These are phyloP conservation scores for Drosophila repletoides DNA, from an alignment of 1,140 invertebrate genomes.

Conservation along the genomic window DNA sequence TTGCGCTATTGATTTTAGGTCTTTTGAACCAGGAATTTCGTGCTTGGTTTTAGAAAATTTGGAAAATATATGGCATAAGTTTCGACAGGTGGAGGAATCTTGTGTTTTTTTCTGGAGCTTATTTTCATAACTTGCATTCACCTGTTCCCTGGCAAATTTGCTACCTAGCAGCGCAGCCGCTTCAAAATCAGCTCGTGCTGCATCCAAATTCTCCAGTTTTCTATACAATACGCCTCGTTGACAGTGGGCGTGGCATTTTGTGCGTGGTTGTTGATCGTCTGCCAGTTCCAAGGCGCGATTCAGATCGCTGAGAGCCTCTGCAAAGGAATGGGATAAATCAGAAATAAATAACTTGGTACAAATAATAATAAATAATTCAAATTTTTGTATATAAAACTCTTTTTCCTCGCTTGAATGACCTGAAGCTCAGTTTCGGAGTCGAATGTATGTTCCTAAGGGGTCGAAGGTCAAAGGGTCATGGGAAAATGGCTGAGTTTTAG, in stretches of 20 bases:
- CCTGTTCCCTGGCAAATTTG: slow-evolving; percentile 89
- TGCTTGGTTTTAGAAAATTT: no score
- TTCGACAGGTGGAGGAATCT: no score
- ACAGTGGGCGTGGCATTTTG: slow-evolving; percentile 88
- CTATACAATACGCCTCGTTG: slow-evolving; percentile 89
- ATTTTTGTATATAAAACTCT: no score
- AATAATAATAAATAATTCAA: neutral
- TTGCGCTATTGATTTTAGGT: no score
- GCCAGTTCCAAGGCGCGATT: slow-evolving; percentile 87
- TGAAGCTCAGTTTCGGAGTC: no score
- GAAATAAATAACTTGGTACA: neutral
- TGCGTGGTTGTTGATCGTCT: slow-evolving; percentile 84
- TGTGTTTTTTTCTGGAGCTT: no score
- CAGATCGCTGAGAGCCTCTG: slow-evolving; percentile 89
- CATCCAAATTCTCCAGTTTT: slow-evolving; percentile 84
- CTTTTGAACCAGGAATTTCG: no score
- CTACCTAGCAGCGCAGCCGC: slow-evolving; percentile 88
- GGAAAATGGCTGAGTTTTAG: no score
- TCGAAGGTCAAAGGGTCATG: no score
- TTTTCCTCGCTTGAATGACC: no score
- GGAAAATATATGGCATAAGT: no score
- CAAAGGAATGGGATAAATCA: slow-evolving; percentile 8
- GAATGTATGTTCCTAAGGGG: no score
- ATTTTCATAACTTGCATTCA: slow-evolving; percentile 47
- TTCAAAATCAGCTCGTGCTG: slow-evolving; percentile 88